Evolutionary conservation across 2,888 invertebrate genomes (phyloP), one percentile per base, ranked within the genome.

Genomic region (Crocallis elinguaria): DNA sequence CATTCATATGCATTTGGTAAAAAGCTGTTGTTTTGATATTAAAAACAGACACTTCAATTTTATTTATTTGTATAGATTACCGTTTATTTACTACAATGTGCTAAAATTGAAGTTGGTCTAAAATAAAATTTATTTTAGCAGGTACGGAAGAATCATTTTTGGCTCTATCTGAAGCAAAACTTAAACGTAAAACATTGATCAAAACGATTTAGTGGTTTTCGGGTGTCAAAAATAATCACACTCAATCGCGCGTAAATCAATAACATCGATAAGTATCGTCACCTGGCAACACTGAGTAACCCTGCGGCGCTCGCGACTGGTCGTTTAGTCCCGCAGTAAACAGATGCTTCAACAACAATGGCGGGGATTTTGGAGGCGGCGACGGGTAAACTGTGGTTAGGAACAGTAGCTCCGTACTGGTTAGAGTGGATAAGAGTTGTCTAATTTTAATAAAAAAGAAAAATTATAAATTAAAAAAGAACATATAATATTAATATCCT

Each of bases 321-420:
- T 54, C 38, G 53, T 39, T 49, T 38, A 44, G 38, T 5, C 48
- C 53, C 53, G 42, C 66, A 68, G 60, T 70, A 77, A 84, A 86
- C 90, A 90, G 88, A 88, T 90, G 89, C 69, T 77, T 69, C 62
- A 46, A 62, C 62, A 69, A 89, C 88, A 89, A 89, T 83, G 79
- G 54, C 54, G 74, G 64, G 80, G 84, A 90, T 89, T 88, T 70
- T 86, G 89, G 85, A 88, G 90, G 90, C 90, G 90, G 88, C 84
- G 89, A 83, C 84, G 78, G 73, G 74, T 84, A 75, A 83, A 82
- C 76, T 73, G 68, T 62, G 16, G 30, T n/a, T 41, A 11, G 43
- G 33, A 67, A 64, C 73, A 67, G 75, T 74, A 71, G 67, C 65
- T 12, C n/a, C 9, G 50, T 65, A 62, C 60, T 17, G 45, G 50